Percentiles rank a stretch among this genome's conserved stretches.
These are phyloP conservation scores for Phenacoccus solenopsis DNA, from an alignment of 1,140 invertebrate species.

Conservation along the genomic window DNA sequence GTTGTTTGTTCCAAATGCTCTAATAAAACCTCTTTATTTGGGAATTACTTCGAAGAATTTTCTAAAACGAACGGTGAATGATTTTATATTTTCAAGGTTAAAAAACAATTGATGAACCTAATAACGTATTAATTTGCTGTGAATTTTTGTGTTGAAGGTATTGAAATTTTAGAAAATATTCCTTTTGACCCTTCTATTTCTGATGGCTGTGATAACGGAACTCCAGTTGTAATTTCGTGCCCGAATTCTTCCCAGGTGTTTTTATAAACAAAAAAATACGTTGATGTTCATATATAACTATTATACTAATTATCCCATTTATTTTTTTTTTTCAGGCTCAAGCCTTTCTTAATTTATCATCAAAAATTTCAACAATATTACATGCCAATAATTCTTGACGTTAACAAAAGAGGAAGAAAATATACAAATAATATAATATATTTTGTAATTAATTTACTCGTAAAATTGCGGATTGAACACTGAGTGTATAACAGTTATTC, in stretches of 20 bases:
- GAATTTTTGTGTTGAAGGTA: slow-evolving; percentile 33
- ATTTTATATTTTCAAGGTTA: no score
- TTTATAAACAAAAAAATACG: not conserved
- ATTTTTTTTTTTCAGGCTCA: not conserved
- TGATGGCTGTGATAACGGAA: slow-evolving; percentile 56
- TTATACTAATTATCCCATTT: not conserved
- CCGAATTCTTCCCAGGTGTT: slow-evolving; percentile 44
- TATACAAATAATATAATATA: not conserved
- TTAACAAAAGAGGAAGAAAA: not conserved
- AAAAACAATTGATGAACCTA: no score
- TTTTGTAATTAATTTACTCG: not conserved
- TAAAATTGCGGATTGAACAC: not conserved
- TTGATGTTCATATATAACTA: no score
- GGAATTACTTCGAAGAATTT: slow-evolving; percentile 39
- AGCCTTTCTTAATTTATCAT: not conserved
- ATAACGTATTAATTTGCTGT: slow-evolving; percentile 8
- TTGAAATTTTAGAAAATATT: slow-evolving; percentile 53
- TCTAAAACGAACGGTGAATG: slow-evolving; percentile 33
- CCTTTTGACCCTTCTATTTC: slow-evolving; percentile 58
- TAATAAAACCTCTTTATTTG: slow-evolving; percentile 46
- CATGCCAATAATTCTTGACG: no score
- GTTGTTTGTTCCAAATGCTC: slow-evolving; percentile 57
- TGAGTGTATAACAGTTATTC: no score
- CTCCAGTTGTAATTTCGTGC: slow-evolving; percentile 58
- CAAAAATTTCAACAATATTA: not conserved